A percentile compares a stretch with the other conserved stretches of the same genome.
These are phyloP conservation scores for Altica lythri DNA, from an alignment of 2,888 invertebrate genomes.

Conservation along the genomic window DNA sequence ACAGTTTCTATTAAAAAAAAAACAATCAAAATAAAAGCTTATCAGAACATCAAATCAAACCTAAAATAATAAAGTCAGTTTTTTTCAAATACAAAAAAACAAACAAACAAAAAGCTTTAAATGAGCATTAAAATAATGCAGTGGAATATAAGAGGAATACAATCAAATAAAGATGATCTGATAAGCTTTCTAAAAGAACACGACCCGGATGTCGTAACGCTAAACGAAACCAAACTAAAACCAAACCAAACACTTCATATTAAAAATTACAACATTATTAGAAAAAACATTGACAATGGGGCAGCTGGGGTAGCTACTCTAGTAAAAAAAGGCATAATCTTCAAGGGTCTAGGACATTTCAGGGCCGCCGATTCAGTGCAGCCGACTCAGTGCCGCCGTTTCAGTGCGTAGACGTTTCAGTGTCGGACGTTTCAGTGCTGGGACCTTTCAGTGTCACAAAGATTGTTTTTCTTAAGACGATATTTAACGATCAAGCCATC, in stretches of 20 bases:
- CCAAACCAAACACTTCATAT: background rate
- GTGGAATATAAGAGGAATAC: constrained; percentile 18
- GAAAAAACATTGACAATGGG: background rate
- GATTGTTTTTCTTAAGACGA: too few relatives aligned
- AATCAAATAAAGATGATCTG: constrained; percentile 10
- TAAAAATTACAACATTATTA: background rate
- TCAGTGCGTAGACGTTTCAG: too few relatives aligned
- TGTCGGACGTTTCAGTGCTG: too few relatives aligned
- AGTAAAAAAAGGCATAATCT: background rate
- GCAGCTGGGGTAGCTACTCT: constrained; percentile 1
- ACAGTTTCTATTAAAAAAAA: too few relatives aligned
- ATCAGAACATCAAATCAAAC: background rate
- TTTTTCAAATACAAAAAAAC: background rate
- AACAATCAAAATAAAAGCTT: too few relatives aligned
- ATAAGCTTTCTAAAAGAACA: background rate
- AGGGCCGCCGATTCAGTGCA: too few relatives aligned
- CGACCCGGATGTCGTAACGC: constrained; percentile 6
- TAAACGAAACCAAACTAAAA: constrained; percentile 20
- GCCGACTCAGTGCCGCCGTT: too few relatives aligned
- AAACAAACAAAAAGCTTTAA: background rate
- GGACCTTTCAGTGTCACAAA: too few relatives aligned
- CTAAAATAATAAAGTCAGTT: background rate
- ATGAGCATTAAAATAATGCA: constrained; percentile 5
- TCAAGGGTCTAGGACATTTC: too few relatives aligned
- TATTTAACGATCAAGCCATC: too few relatives aligned